Evolutionary conservation across 2,797 vertebrate species (phyloP).

Genomic region (Mionectes olivaceus): DNA sequence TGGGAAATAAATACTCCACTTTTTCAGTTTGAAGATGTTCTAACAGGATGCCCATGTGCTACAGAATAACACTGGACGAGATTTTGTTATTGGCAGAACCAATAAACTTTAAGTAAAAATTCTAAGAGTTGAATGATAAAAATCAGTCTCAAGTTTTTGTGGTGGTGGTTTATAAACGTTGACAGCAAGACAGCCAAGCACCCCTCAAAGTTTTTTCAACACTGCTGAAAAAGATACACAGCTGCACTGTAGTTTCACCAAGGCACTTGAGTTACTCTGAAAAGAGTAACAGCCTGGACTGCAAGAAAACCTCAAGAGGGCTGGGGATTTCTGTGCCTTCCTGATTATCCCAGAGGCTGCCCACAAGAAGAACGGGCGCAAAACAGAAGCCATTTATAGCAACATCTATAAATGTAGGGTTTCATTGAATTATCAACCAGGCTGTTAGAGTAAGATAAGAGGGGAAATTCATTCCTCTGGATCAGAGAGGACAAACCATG

Average conservation of each 20-base stretch:
- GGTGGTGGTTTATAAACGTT: not conserved
- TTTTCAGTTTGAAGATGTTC: not conserved
- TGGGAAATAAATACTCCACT: not conserved
- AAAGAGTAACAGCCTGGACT: not conserved
- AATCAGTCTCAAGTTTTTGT: not conserved
- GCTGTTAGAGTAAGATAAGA: conserved; percentile 56
- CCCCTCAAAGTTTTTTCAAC: not conserved
- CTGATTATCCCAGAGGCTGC: conserved; percentile 45
- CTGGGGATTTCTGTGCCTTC: conserved; percentile 8
- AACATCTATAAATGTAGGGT: conserved; percentile 31
- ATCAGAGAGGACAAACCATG: conserved; percentile 25
- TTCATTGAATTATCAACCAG: conserved; percentile 43
- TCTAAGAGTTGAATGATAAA: not conserved
- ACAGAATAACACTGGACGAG: not conserved
- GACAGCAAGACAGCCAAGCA: not conserved
- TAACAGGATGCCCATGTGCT: not conserved
- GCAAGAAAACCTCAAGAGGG: conserved; percentile 23
- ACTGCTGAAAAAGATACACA: not conserved
- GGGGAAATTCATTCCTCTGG: conserved; percentile 24
- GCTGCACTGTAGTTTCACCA: not conserved
- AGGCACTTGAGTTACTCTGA: not conserved
- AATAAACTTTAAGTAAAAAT: not conserved
- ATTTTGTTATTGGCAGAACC: not conserved
- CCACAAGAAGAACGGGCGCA: conserved; percentile 37
- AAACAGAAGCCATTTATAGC: conserved; percentile 59